Base-by-base conservation (phyloP, 2,797 vertebrate species). In the Acanthiza pusilla region DNA sequence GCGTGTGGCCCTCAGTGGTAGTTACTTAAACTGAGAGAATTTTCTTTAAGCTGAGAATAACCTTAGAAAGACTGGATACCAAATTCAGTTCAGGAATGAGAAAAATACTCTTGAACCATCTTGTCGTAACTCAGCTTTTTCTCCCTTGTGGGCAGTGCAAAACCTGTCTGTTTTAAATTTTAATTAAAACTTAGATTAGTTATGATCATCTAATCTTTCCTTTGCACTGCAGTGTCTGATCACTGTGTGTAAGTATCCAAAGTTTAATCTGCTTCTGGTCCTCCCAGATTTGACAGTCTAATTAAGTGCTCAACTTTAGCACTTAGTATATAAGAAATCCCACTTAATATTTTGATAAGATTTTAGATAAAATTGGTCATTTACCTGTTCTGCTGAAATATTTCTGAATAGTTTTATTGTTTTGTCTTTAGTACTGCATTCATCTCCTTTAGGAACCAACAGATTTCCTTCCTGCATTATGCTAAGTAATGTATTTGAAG, bases 141-240 rank as follows among this genome's bases (percentile, higher is more conserved):
- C n/a, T 94, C 93, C 87, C 91, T 75, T 75, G 89, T 62, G 95
- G 54, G 47, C 75, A 88, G 58, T 57, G 62, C 21, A 72, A 89
- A 95, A 92, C 84, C 72, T 83, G 75, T 78, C 78, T 88, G 48
- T 94, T 96, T 93, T 93, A 88, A 85, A 85, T 93, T 96, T 96
- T 96, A 95, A 94, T 97, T 97, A 96, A 96, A 97, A 94, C 62
- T 95, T 95, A 89, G 81, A 95, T 95, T 95, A 94, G 91, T 94
- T 92, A 83, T 92, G 92, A 96, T 96, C 92, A 92, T 96, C 87
- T 93, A 89, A 94, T 96, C 85, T 94, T 92, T 82, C 54, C 54
- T 91, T 92, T 92, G 75, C 91, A 85, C 91, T 93, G 75, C 68
- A 83, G 72, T 85, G 75, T 84, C 92, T 94, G 93, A 95, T 91